phyloP scores from a whole-genome alignment of 2,797 vertebrate species.

The Aeoliscus strigatus region DNA sequence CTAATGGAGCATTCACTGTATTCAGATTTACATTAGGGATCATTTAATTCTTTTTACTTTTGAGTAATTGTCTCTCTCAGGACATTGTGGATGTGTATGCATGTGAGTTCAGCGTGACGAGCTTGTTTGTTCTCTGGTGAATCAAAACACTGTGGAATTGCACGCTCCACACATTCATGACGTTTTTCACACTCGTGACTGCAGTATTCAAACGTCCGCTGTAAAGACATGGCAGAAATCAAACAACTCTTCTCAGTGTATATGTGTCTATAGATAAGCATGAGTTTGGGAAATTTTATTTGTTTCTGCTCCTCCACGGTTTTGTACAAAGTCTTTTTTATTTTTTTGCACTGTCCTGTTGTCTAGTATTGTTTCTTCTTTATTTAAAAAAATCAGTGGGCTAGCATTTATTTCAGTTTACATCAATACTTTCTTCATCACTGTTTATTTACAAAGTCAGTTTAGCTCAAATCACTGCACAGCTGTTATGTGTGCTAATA shows the following conservation, averaged over 20 bases:
- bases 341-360: too few species aligned
- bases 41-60: slow-evolving; percentile 44
- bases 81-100: slow-evolving; percentile 8
- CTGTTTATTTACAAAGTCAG: too few species aligned
- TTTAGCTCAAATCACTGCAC: too few species aligned
- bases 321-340: too few species aligned
- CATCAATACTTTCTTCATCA: too few species aligned
- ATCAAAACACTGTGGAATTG: slow-evolving; percentile 30
- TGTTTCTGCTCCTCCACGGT: too few species aligned
- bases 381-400: too few species aligned
- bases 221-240: slow-evolving; percentile 41
- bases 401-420: too few species aligned
- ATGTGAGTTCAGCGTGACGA: slow-evolving; percentile 23
- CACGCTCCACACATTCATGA: slow-evolving; percentile 25
- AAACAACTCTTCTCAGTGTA: slow-evolving; percentile 34
- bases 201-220: slow-evolving; percentile 38
- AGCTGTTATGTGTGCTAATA: too few species aligned
- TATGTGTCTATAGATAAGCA: too few species aligned
- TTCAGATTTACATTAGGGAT: slow-evolving; percentile 42
- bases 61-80: slow-evolving; percentile 48
- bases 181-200: slow-evolving; percentile 4
- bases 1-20: slow-evolving; percentile 48
- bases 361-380: too few species aligned
- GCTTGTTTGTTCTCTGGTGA: slow-evolving; percentile 43
- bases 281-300: too few species aligned